A percentile compares a stretch with the other conserved stretches of the same genome.
Evolutionary conservation across 2,888 invertebrate genomes (phyloP).

Genomic region (Hydraecia micacea): DNA sequence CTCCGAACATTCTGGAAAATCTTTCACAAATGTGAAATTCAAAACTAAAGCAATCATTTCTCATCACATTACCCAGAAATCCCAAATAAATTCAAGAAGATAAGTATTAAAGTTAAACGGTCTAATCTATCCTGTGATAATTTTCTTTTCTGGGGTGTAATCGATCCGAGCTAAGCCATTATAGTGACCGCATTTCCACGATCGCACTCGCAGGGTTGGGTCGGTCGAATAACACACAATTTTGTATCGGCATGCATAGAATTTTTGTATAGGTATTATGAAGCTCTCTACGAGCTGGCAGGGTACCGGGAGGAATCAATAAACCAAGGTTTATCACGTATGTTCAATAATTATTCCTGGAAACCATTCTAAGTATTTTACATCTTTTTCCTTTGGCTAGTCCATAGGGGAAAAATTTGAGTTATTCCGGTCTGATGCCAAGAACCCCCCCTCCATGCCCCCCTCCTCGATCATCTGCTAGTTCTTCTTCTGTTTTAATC

Average conservation of each 20-base stretch:
- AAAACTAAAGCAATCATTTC: neutral
- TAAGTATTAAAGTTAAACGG: neutral
- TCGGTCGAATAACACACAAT: constrained; percentile 7
- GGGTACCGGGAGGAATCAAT: no score
- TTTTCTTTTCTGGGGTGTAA: constrained; percentile 32
- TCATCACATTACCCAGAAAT: neutral
- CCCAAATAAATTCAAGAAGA: neutral
- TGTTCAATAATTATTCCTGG: no score
- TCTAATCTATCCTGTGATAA: neutral
- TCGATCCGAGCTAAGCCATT: constrained; percentile 42
- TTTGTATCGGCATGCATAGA: constrained; percentile 11
- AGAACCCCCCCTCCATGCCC: no score
- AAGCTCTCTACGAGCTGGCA: no score
- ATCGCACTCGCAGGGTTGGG: constrained; percentile 20
- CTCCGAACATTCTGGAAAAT: neutral
- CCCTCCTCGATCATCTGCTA: no score
- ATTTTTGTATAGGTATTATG: neutral
- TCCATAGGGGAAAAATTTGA: no score
- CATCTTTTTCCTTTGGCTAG: no score
- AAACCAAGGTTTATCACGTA: no score
- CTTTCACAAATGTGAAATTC: neutral
- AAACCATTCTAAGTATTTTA: no score
- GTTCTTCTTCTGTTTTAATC: no score
- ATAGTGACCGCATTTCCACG: constrained; percentile 51
- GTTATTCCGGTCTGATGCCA: no score